These are phyloP conservation scores for Pyrrhosoma nymphula DNA, from an alignment of 2,888 invertebrate genomes.

Conservation along the genomic window DNA sequence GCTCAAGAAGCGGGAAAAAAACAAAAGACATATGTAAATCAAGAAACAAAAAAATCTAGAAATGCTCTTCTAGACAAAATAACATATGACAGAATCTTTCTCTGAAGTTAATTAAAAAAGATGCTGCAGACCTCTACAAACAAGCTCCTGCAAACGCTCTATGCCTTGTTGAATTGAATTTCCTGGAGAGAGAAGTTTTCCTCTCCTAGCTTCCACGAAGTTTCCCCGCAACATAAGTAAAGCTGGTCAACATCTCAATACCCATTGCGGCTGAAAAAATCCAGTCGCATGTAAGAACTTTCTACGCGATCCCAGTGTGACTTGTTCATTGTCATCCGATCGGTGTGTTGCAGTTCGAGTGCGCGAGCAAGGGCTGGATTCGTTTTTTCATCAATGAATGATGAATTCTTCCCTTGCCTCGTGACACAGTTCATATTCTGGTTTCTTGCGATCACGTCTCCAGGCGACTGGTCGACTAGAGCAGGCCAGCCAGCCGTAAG, in stretches of 20 bases:
- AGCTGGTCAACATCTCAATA: background rate
- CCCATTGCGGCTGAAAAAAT: background rate
- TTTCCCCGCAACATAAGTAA: background rate
- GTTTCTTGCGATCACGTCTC: slow-evolving; percentile 28
- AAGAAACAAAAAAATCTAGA: too few species aligned
- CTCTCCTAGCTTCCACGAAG: background rate
- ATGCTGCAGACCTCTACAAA: too few species aligned
- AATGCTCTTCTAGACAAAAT: too few species aligned
- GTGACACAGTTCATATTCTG: slow-evolving; percentile 33
- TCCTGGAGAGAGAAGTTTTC: background rate
- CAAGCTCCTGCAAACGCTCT: too few species aligned
- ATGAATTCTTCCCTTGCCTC: slow-evolving; percentile 13
- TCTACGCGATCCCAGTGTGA: background rate
- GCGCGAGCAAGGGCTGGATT: background rate
- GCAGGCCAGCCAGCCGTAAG: background rate
- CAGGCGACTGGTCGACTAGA: background rate
- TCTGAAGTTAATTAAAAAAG: too few species aligned
- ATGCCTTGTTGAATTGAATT: too few species aligned
- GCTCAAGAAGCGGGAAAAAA: too few species aligned
- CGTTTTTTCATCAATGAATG: background rate
- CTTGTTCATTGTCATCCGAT: background rate
- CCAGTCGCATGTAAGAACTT: background rate
- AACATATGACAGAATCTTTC: too few species aligned
- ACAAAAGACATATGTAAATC: too few species aligned
- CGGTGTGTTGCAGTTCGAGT: background rate